Conservation (phyloP, 2,113 vertebrate genomes). For the Heteronetta atricapilla region DNA sequence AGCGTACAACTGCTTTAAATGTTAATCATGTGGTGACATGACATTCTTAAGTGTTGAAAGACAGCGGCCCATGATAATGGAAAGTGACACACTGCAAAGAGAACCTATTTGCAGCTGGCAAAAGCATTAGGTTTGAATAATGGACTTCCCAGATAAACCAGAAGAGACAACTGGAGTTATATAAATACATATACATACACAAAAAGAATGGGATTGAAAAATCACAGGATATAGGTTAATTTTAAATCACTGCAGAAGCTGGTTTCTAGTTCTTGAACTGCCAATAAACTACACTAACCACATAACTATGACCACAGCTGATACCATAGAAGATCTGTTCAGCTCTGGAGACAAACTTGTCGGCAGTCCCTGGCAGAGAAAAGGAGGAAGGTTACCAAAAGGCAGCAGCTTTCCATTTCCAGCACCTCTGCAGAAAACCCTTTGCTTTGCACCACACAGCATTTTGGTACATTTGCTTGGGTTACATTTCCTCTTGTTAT, state of each 20-base stretch:
- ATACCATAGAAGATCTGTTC: background rate
- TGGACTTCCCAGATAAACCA: slow-evolving; percentile 49
- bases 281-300: background rate
- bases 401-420: background rate
- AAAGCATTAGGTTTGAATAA: slow-evolving; percentile 29
- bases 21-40: slow-evolving; percentile 18
- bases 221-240: background rate
- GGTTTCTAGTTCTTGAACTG: background rate
- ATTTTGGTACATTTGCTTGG: background rate
- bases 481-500: background rate
- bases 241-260: background rate
- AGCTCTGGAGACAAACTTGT: background rate
- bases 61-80: background rate
- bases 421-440: background rate
- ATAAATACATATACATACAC: background rate
- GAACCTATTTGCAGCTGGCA: background rate
- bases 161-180: background rate
- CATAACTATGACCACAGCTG: background rate
- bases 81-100: slow-evolving; percentile 19
- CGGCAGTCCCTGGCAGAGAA: background rate
- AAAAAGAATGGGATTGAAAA: background rate
- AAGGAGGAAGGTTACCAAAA: background rate
- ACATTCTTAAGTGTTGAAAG: slow-evolving; percentile 11
- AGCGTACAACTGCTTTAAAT: background rate
- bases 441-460: background rate